These are phyloP conservation scores for Tuta absoluta DNA, from an alignment of 2,888 invertebrate genomes.

Conservation along the genomic window DNA sequence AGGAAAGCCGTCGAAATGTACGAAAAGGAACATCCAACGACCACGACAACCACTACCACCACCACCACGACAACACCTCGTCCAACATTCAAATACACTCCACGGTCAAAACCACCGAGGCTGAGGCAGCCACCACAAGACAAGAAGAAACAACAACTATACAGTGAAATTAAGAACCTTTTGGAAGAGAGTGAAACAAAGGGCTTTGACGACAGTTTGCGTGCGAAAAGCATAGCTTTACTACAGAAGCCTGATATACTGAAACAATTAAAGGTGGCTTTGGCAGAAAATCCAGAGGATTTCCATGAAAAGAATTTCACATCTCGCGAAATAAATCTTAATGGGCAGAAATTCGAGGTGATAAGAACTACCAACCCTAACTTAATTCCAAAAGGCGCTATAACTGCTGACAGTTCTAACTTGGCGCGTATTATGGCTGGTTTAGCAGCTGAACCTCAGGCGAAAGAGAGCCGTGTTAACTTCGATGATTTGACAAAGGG, in stretches of 20 bases:
- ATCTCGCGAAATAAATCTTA: constrained; percentile 87
- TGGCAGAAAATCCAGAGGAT: constrained; percentile 85
- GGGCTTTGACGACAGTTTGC: constrained; percentile 75
- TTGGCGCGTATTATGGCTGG: constrained; percentile 66
- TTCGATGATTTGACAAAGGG: constrained; percentile 90
- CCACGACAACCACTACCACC: constrained; percentile 85
- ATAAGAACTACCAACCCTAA: constrained; percentile 87
- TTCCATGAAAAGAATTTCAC: constrained; percentile 85
- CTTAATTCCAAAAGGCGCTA: constrained; percentile 81
- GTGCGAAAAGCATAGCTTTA: constrained; percentile 79
- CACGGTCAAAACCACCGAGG: constrained; percentile 60
- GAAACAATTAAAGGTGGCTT: constrained; percentile 87
- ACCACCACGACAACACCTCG: constrained; percentile 81
- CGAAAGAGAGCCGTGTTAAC: constrained; percentile 83
- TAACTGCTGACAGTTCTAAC: constrained; percentile 73
- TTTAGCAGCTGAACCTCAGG: constrained; percentile 62
- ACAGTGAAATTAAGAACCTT: constrained; percentile 79
- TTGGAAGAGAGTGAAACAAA: constrained; percentile 81
- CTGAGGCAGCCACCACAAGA: constrained; percentile 72
- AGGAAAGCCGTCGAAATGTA: constrained; percentile 84
- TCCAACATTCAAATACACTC: constrained; percentile 58
- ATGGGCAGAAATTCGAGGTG: constrained; percentile 88
- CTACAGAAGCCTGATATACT: constrained; percentile 86
- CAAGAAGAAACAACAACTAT: constrained; percentile 80
- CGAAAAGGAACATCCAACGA: constrained; percentile 85